These are phyloP conservation scores for Aphelocoma californica DNA, from an alignment of 2,797 vertebrate species.

Conservation along the genomic window DNA sequence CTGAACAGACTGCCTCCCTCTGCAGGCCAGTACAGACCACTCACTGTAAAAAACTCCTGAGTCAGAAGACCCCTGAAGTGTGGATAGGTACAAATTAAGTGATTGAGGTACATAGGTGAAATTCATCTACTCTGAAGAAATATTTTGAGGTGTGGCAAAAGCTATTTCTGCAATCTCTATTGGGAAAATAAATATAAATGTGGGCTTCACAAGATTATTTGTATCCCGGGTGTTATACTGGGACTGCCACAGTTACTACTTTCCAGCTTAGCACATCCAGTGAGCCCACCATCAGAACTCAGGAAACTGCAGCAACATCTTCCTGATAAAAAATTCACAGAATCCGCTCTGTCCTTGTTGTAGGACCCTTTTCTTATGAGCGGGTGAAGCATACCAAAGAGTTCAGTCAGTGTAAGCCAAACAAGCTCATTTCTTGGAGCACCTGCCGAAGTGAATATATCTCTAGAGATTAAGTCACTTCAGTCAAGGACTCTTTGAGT, in stretches of 20 bases:
- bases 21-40: neutral
- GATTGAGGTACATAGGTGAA: neutral
- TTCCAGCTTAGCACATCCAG: neutral
- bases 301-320: neutral
- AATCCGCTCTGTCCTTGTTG: neutral
- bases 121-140: neutral
- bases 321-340: neutral
- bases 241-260: neutral
- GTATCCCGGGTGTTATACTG: neutral
- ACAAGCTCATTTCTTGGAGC: neutral
- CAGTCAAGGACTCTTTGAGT: neutral
- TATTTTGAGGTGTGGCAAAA: neutral
- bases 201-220: neutral
- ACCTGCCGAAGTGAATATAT: neutral
- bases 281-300: neutral
- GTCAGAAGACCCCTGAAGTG: neutral
- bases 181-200: neutral
- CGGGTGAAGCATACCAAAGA: fast-evolving
- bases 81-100: neutral
- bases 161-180: neutral
- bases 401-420: neutral
- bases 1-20: neutral
- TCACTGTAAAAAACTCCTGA: neutral
- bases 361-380: neutral
- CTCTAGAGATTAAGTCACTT: conserved; percentile 14